A percentile compares a stretch with the other conserved stretches of the same genome.
Evolutionary conservation across 2,888 invertebrate genomes (phyloP).

Genomic region (Adelognathus sp.): DNA sequence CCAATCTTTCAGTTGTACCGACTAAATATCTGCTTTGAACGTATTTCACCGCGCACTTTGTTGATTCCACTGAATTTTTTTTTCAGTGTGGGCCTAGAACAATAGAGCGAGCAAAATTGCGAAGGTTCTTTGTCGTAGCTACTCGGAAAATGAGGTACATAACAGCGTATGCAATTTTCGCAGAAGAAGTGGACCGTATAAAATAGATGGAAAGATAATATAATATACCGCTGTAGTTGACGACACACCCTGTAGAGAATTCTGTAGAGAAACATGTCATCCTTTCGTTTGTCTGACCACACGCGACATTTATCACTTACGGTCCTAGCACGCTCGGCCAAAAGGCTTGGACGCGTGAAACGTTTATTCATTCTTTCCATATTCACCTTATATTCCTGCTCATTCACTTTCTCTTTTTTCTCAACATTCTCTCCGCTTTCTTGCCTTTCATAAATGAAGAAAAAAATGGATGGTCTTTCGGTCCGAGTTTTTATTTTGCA

Average conservation of each 20-base stretch:
- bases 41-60: too few species aligned
- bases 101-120: too few species aligned
- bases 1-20: too few species aligned
- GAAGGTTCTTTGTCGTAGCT: too few species aligned
- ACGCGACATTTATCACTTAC: slow-evolving; percentile 9
- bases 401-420: background rate
- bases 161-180: too few species aligned
- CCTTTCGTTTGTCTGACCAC: background rate
- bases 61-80: too few species aligned
- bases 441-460: background rate
- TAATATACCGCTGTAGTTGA: background rate
- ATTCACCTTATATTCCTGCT: background rate
- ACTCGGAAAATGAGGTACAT: too few species aligned
- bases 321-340: background rate
- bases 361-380: background rate
- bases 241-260: background rate
- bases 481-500: background rate
- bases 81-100: too few species aligned
- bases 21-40: too few species aligned
- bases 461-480: background rate
- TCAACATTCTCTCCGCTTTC: background rate
- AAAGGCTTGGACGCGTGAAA: background rate
- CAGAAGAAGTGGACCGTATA: too few species aligned
- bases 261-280: background rate
- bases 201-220: too few species aligned